These are phyloP conservation scores for Eilema griseolum DNA, from an alignment of 2,888 invertebrate genomes.

Conservation along the genomic window DNA sequence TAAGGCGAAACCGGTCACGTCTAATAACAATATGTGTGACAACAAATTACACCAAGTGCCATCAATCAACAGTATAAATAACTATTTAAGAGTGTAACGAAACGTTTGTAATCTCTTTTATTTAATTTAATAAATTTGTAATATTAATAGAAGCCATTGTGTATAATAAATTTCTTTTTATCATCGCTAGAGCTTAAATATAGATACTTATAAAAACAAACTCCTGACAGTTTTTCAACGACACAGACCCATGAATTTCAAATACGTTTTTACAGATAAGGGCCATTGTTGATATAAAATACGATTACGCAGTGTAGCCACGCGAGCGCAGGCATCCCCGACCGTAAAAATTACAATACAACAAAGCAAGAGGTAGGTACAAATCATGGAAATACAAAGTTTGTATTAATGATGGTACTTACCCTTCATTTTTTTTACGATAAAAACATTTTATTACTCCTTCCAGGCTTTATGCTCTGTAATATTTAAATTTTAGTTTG, in stretches of 20 bases:
- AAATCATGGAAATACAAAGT: conserved; percentile 81
- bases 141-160: conserved; percentile 32
- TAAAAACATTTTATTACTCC: conserved; percentile 66
- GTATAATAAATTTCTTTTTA: conserved; percentile 61
- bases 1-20: too few species aligned
- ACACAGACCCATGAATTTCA: conserved; percentile 80
- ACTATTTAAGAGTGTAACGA: too few species aligned
- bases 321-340: conserved; percentile 75
- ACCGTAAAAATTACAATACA: conserved; percentile 83
- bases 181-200: conserved; percentile 71
- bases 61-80: too few species aligned
- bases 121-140: neutral
- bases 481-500: conserved; percentile 53
- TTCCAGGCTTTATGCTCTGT: conserved; percentile 60
- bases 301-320: conserved; percentile 81
- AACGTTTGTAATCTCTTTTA: too few species aligned
- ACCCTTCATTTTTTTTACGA: conserved; percentile 70
- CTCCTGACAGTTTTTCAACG: conserved; percentile 79
- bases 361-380: conserved; percentile 76
- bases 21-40: too few species aligned
- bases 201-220: conserved; percentile 62
- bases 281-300: conserved; percentile 82
- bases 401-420: conserved; percentile 75
- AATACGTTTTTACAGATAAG: conserved; percentile 83
- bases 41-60: too few species aligned